Conservation (phyloP, 1,140 invertebrate species). For the Mercenaria mercenaria region DNA sequence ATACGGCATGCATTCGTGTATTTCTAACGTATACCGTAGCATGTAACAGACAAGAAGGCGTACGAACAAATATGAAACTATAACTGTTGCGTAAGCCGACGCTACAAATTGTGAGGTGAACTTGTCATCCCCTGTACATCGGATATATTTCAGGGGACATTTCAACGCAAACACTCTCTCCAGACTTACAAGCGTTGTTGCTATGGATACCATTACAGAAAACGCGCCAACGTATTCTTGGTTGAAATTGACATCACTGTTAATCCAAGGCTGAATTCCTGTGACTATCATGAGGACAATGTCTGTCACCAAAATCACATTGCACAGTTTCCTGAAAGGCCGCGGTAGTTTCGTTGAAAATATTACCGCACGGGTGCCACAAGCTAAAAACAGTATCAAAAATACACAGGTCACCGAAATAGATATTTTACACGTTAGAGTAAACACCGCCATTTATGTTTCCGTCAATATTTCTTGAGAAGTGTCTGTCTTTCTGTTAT, state of each 20-base stretch:
- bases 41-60: not conserved
- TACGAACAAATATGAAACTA: not conserved
- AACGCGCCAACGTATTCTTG: not conserved
- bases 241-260: not conserved
- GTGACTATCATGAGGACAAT: not conserved
- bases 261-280: not conserved
- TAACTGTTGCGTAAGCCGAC: not conserved
- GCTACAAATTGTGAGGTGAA: not conserved
- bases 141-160: conserved; percentile 13
- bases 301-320: not conserved
- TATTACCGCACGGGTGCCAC: not conserved
- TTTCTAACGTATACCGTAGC: not conserved
- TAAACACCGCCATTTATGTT: not conserved
- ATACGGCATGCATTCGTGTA: not conserved
- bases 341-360: not conserved
- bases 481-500: no score
- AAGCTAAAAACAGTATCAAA: not conserved
- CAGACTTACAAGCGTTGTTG: conserved; percentile 6
- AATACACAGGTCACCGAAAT: not conserved
- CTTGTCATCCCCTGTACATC: not conserved
- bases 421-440: not conserved
- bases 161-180: conserved; percentile 24
- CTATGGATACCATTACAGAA: not conserved
- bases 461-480: no score
- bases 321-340: not conserved